phyloP scores from a whole-genome alignment of 2,113 vertebrate species.

The Apaloderma vittatum region DNA sequence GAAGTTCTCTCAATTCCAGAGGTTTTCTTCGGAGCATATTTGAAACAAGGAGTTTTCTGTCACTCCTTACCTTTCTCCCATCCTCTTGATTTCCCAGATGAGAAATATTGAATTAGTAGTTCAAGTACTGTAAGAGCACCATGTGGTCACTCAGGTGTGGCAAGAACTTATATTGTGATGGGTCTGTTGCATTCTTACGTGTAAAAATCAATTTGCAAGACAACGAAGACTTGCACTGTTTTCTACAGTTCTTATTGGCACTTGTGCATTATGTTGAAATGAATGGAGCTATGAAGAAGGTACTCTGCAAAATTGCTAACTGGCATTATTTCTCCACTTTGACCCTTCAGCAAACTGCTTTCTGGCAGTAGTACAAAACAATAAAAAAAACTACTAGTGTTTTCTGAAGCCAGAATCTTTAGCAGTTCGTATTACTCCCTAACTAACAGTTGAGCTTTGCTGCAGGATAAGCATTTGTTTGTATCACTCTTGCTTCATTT shows the following conservation, averaged over 20 bases:
- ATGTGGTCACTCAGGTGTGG: neutral
- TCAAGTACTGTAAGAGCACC: neutral
- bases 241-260: neutral
- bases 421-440: neutral
- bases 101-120: neutral
- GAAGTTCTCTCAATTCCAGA: neutral
- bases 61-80: neutral
- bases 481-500: neutral
- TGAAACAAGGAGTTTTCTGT: neutral
- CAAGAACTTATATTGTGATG: neutral
- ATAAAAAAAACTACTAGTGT: neutral
- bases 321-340: neutral
- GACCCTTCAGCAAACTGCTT: neutral
- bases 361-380: neutral
- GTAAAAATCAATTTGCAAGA: neutral
- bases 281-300: neutral
- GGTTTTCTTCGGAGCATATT: neutral
- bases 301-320: neutral
- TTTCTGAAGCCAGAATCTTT: conserved; percentile 2
- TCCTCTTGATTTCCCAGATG: neutral
- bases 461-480: conserved; percentile 26
- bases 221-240: neutral
- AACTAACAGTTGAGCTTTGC: neutral
- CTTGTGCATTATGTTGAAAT: neutral
- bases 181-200: neutral